These are phyloP conservation scores for Ammodytes marinus DNA, from an alignment of 2,113 vertebrate genomes.

Conservation along the genomic window DNA sequence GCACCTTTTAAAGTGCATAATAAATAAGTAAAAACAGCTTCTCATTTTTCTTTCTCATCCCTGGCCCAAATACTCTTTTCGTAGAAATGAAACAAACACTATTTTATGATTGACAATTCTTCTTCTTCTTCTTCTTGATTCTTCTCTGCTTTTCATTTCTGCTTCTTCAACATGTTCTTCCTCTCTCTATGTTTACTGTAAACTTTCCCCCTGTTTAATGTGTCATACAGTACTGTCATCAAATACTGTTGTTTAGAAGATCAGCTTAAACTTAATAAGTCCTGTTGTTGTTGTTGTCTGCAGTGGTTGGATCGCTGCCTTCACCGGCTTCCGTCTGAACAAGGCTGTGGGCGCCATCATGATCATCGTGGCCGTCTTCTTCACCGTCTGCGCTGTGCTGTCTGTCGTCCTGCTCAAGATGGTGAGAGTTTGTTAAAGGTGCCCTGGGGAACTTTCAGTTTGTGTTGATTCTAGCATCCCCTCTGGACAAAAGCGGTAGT, in stretches of 20 bases:
- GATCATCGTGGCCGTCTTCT: conserved; percentile 94
- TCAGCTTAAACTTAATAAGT: background rate
- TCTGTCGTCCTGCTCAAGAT: conserved; percentile 92
- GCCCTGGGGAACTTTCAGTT: too few species aligned
- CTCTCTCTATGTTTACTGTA: background rate
- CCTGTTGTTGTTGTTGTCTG: conserved; percentile 14
- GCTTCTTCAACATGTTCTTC: conserved; percentile 1
- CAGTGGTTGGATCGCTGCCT: conserved; percentile 93
- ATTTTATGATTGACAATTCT: too few species aligned
- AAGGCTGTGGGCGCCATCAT: conserved; percentile 88
- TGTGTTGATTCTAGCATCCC: too few species aligned
- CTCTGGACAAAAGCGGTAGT: too few species aligned
- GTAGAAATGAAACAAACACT: too few species aligned
- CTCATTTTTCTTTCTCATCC: too few species aligned
- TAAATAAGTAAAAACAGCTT: too few species aligned
- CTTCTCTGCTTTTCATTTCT: conserved; percentile 25
- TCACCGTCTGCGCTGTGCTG: conserved; percentile 89
- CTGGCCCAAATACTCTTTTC: too few species aligned
- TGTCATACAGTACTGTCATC: background rate
- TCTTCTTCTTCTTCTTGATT: too few species aligned
- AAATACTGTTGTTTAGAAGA: background rate
- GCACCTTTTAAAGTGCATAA: too few species aligned
- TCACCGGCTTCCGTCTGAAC: conserved; percentile 63
- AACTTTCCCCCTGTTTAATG: background rate
- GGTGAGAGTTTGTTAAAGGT: conserved; percentile 82